These are phyloP conservation scores for Phrynosoma blainvillii DNA, from an alignment of 2,113 vertebrate species.

Conservation along the genomic window DNA sequence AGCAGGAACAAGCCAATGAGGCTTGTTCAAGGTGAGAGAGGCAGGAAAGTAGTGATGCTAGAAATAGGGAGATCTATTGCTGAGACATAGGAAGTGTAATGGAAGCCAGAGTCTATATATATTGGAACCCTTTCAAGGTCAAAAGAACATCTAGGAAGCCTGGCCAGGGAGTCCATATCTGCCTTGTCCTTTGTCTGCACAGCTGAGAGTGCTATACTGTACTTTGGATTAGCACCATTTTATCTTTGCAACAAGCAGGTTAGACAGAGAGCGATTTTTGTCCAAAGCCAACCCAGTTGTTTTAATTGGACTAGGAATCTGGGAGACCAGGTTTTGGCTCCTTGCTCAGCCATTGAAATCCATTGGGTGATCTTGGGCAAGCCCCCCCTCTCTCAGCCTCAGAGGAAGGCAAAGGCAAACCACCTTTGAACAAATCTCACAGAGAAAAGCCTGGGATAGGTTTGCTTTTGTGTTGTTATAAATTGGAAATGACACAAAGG, in stretches of 20 bases:
- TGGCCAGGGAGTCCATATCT: too few relatives aligned
- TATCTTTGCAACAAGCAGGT: background rate
- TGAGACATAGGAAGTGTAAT: background rate
- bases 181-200: background rate
- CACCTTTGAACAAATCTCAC: too few relatives aligned
- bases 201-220: background rate
- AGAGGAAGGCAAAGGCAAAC: too few relatives aligned
- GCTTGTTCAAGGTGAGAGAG: background rate
- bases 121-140: background rate
- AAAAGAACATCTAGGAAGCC: background rate
- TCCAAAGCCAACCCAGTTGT: background rate
- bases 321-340: too few relatives aligned
- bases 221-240: background rate
- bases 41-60: background rate
- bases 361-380: too few relatives aligned
- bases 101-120: too few relatives aligned
- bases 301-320: background rate
- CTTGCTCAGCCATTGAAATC: too few relatives aligned
- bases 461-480: too few relatives aligned
- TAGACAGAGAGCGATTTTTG: background rate
- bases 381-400: too few relatives aligned
- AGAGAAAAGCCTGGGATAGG: too few relatives aligned
- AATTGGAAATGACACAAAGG: too few relatives aligned
- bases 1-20: background rate
- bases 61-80: background rate